These are phyloP conservation scores for Drosophila auraria DNA, from an alignment of 1,140 invertebrate species.

Conservation along the genomic window DNA sequence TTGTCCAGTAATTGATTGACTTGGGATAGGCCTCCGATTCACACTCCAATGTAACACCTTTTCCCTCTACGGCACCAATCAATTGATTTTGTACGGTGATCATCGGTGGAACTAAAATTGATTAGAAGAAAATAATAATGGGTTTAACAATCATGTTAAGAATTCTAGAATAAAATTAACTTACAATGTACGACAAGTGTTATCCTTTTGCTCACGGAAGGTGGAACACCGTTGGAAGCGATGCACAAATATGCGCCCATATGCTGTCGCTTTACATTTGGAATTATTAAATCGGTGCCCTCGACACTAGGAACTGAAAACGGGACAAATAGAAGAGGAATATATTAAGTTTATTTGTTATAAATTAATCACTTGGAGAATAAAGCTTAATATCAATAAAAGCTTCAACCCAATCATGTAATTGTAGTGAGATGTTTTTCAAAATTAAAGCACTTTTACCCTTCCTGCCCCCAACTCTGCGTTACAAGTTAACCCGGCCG, in stretches of 20 bases:
- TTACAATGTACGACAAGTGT: constrained; percentile 95
- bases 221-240: constrained; percentile 94
- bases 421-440: too few species aligned
- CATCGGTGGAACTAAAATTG: constrained; percentile 91
- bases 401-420: too few species aligned
- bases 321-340: constrained; percentile 3
- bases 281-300: constrained; percentile 91
- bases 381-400: background rate
- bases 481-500: background rate
- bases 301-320: constrained; percentile 89
- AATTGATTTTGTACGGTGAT: constrained; percentile 93
- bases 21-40: constrained; percentile 94
- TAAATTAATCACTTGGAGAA: background rate
- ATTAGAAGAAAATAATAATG: background rate
- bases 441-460: too few species aligned
- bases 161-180: constrained; percentile 60
- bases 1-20: constrained; percentile 94
- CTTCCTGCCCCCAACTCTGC: background rate
- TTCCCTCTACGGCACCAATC: constrained; percentile 90
- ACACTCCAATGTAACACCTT: constrained; percentile 92
- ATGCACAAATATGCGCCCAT: constrained; percentile 96
- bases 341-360: background rate
- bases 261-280: constrained; percentile 92
- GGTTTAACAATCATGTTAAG: background rate
- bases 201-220: constrained; percentile 94